Conservation (phyloP, 2,797 vertebrate genomes). For the Synanceia verrucosa region DNA sequence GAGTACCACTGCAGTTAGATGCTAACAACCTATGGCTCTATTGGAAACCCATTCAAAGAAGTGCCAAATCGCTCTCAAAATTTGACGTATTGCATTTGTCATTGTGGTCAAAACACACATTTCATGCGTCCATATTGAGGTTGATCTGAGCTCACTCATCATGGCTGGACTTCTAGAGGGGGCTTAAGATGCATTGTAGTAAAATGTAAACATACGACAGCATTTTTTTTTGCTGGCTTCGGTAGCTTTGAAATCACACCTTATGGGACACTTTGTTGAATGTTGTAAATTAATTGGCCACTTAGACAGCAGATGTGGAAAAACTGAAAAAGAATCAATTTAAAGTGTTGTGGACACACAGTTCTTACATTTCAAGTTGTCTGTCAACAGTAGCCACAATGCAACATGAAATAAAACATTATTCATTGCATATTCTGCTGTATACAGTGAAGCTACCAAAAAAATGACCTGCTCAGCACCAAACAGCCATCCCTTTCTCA, state of each 20-base stretch:
- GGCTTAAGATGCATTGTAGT: neutral
- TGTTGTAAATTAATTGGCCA: neutral
- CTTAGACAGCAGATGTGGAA: neutral
- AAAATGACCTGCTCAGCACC: neutral
- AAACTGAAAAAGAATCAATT: neutral
- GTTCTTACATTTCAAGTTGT: neutral
- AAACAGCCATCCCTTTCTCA: too few species aligned
- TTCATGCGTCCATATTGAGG: neutral
- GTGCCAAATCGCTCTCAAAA: neutral
- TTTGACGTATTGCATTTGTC: neutral
- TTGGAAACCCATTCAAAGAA: neutral
- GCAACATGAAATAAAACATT: neutral
- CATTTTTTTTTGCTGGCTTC: neutral
- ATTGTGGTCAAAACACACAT: neutral
- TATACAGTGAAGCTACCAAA: neutral
- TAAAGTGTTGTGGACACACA: neutral
- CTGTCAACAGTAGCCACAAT: neutral
- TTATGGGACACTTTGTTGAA: neutral
- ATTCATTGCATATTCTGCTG: neutral
- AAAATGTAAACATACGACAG: neutral
- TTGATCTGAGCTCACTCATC: neutral
- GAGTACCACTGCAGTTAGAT: neutral
- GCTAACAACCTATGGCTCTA: neutral
- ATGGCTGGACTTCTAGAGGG: neutral
- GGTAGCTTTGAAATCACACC: neutral